Evolutionary conservation across 1,140 invertebrate genomes (phyloP).

Genomic region (Sweltsa coloradensis): DNA sequence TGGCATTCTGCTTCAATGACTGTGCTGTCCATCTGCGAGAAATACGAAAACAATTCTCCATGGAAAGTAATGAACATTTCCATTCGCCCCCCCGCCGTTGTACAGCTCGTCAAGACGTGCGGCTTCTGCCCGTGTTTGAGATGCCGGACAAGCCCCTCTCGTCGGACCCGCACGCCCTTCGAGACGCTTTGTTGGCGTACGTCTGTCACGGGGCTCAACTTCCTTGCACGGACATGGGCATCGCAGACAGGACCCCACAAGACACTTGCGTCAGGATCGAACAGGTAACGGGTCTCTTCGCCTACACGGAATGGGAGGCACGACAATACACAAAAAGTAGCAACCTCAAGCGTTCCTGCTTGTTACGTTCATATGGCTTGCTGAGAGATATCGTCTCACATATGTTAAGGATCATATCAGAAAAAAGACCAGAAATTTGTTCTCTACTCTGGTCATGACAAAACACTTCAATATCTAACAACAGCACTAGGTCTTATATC

Average conservation of each 20-base stretch:
- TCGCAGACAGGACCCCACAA: conserved; percentile 8
- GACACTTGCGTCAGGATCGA: conserved; percentile 44
- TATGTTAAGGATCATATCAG: conserved; percentile 64
- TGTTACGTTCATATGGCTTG: conserved; percentile 64
- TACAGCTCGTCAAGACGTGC: too few relatives aligned
- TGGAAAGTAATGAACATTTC: conserved; percentile 37
- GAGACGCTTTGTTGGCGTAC: conserved; percentile 69
- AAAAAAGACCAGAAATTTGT: conserved; percentile 66
- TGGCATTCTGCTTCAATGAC: conserved; percentile 74
- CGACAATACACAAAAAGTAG: conserved; percentile 48
- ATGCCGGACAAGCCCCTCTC: conserved; percentile 43
- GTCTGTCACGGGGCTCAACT: conserved; percentile 68
- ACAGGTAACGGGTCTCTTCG: conserved; percentile 58
- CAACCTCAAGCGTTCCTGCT: conserved; percentile 47
- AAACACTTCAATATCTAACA: conserved; percentile 71
- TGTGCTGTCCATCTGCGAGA: conserved; percentile 68
- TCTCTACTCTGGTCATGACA: conserved; percentile 84
- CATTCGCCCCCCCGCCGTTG: conserved; percentile 53
- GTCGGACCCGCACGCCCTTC: conserved; percentile 51
- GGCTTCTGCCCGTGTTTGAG: conserved; percentile 49
- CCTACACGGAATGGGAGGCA: conserved; percentile 63
- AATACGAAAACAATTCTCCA: conserved; percentile 37
- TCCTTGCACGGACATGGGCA: conserved; percentile 43
- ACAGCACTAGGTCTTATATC: conserved; percentile 57
- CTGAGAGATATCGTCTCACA: conserved; percentile 64